Percentiles rank a stretch among this genome's conserved stretches.
These are phyloP conservation scores for Thryonomys swinderianus DNA, from an alignment of 2,113 vertebrate genomes.

Conservation along the genomic window DNA sequence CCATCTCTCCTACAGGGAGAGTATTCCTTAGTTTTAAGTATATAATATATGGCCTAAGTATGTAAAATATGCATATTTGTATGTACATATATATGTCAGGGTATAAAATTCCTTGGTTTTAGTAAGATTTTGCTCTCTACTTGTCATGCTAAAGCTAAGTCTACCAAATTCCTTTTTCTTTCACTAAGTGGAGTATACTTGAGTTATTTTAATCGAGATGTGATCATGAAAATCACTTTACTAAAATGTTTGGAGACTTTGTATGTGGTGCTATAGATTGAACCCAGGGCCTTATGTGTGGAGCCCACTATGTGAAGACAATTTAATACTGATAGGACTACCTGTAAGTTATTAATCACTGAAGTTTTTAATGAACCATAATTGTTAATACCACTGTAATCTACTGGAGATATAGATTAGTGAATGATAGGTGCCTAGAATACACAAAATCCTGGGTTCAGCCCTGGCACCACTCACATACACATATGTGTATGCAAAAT, in stretches of 20 bases:
- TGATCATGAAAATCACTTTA: conserved; percentile 36
- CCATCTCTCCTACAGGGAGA: conserved; percentile 1
- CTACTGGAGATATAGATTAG: not conserved
- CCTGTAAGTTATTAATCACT: not conserved
- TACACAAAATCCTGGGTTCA: not conserved
- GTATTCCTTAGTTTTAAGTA: conserved; percentile 16
- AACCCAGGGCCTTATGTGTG: not conserved
- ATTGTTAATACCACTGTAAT: conserved; percentile 20
- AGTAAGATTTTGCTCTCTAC: conserved; percentile 35
- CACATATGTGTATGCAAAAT: not conserved
- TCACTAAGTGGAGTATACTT: conserved; percentile 31
- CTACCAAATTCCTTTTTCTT: conserved; percentile 42
- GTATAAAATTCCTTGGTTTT: conserved; percentile 22
- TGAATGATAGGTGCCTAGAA: not conserved
- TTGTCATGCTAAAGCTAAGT: conserved; percentile 13
- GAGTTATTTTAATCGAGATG: conserved; percentile 52
- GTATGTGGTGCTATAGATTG: not conserved
- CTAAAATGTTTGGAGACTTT: conserved; percentile 35
- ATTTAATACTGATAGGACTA: not conserved
- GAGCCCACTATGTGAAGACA: not conserved
- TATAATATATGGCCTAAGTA: not conserved
- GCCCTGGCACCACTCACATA: not conserved
- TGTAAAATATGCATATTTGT: conserved; percentile 10
- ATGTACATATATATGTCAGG: not conserved
- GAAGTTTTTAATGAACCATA: conserved; percentile 31